Base-by-base conservation (phyloP, 2,113 vertebrate genomes). In the Equus przewalskii region DNA sequence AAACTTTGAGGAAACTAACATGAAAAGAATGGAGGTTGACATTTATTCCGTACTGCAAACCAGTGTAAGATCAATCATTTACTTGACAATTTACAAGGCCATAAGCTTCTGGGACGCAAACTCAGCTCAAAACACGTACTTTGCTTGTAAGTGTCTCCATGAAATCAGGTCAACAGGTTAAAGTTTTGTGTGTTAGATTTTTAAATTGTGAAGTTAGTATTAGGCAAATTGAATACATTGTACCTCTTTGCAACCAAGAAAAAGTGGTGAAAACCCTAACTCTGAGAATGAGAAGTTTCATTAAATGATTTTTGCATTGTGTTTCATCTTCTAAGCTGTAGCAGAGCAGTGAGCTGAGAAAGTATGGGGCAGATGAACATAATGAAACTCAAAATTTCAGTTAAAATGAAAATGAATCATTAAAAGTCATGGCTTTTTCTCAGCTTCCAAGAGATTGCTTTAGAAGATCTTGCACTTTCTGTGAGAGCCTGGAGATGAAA, bases 151-250 rank as follows among this genome's bases (percentile, higher is more conserved):
- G 62, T 75, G 7, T 83, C 91, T 89, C 26, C 95, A 60, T 94
- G n/a, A 94, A 98, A 84, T 73, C 10, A 89, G 7, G 22, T 97
- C 73, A 76, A 24, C 44, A 65, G 18, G 49, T 85, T 96, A 87
- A 94, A 88, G 69, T 72, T 73, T 58, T 81, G n/a, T 94, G 84
- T 91, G 80, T 80, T 69, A 44, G 90, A 76, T 95, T 69, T 95
- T 33, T 54, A 89, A 12, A 8, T 0, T 89, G 76, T 89, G 80
- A 97, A 73, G 83, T 87, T 97, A 91, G 44, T 11, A 16, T 76
- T 58, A 88, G 6, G 22, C 2, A 65, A 54, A 95, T 89, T 87
- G 14, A 81, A 6, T 19, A 46, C 4, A 69, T 58, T 90, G 82
- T 92, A 67, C 7, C 19, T 93, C 65, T 89, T 76, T 36, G 54